Conservation (phyloP, 2,888 invertebrate genomes). For the Phytoseiulus persimilis region DNA sequence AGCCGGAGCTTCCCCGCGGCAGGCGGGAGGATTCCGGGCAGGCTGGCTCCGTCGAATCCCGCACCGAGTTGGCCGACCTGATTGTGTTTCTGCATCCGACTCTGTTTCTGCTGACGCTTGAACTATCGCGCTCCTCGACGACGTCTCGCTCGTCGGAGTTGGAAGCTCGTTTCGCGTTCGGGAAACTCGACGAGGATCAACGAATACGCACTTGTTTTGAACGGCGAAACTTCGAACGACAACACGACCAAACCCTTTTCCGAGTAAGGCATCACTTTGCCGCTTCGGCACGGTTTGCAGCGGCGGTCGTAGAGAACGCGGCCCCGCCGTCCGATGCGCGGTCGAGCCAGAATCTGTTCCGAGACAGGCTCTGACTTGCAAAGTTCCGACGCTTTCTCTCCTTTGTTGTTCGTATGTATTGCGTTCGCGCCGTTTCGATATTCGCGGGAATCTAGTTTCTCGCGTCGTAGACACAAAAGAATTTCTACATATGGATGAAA, state of each 20-base stretch:
- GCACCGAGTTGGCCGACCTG: neutral
- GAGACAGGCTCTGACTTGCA: neutral
- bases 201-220: neutral
- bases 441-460: neutral
- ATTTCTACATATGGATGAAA: too few relatives aligned
- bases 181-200: neutral
- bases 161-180: neutral
- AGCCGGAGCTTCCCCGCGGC: too few relatives aligned
- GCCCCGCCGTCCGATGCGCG: neutral
- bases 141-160: neutral
- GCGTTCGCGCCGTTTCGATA: neutral
- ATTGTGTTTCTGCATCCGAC: neutral
- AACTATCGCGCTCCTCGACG: neutral
- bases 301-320: neutral
- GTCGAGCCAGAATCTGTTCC: neutral
- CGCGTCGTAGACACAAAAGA: too few relatives aligned
- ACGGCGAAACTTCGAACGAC: neutral
- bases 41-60: neutral
- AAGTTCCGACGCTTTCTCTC: neutral
- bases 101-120: neutral
- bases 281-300: neutral
- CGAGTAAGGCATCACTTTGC: neutral
- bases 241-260: neutral
- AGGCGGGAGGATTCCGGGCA: neutral
- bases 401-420: neutral